Evolutionary conservation across 2,797 vertebrate genomes (phyloP).

Genomic region (Karalla daura): DNA sequence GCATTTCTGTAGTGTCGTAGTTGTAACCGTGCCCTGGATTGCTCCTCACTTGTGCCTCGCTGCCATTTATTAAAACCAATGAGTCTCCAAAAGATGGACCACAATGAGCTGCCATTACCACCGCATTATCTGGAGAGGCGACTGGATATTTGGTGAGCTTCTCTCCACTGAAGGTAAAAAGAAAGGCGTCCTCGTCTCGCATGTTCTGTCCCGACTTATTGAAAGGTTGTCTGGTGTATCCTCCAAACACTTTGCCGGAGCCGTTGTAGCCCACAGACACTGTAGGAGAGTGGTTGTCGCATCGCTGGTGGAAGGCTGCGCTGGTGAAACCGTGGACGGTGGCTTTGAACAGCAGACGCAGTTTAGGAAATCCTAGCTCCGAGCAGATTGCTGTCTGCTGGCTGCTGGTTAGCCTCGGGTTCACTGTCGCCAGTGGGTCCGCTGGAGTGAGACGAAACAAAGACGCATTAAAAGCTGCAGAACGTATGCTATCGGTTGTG

Average conservation of each 20-base stretch:
- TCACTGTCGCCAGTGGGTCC: too few relatives aligned
- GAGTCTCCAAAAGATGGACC: constrained; percentile 67
- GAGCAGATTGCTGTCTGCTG: not conserved
- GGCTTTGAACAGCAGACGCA: constrained; percentile 71
- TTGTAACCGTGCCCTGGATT: constrained; percentile 26
- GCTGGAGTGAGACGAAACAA: too few relatives aligned
- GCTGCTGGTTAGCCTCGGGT: too few relatives aligned
- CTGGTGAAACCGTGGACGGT: constrained; percentile 61
- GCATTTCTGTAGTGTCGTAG: constrained; percentile 47
- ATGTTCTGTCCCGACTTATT: constrained; percentile 18
- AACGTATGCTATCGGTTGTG: too few relatives aligned
- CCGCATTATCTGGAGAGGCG: rapidly evolving
- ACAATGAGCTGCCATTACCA: rapidly evolving
- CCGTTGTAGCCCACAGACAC: constrained; percentile 75
- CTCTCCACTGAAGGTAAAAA: constrained; percentile 58
- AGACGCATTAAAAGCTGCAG: too few relatives aligned
- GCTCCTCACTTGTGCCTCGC: not conserved
- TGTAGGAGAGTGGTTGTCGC: constrained; percentile 66
- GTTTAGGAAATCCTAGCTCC: constrained; percentile 38
- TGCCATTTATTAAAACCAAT: constrained; percentile 28
- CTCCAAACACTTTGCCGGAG: constrained; percentile 69
- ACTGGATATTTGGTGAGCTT: constrained; percentile 33
- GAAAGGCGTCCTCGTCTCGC: constrained; percentile 60
- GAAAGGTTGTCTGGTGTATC: constrained; percentile 65
- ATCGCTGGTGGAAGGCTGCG: constrained; percentile 64